Evolutionary conservation across 2,113 vertebrate genomes (phyloP).

Genomic region (Hyaena hyaena): DNA sequence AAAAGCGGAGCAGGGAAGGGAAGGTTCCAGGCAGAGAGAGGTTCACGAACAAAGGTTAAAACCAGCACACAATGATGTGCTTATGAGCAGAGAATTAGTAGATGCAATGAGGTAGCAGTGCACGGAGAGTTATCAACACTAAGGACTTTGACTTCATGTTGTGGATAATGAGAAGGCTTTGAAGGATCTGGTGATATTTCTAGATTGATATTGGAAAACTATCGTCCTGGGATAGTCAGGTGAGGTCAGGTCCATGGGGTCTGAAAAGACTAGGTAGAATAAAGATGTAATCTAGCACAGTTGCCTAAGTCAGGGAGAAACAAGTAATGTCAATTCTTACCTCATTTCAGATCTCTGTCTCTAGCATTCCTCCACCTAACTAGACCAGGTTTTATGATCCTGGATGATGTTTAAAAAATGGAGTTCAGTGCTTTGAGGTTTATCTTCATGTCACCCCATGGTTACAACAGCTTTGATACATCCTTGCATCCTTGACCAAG

Average conservation of each 20-base stretch:
- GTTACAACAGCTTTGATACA: neutral
- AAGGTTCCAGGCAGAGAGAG: neutral
- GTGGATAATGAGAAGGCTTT: neutral
- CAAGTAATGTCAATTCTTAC: neutral
- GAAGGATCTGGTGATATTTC: neutral
- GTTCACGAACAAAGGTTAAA: neutral
- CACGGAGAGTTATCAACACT: neutral
- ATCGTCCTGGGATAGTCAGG: neutral
- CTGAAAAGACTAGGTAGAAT: neutral
- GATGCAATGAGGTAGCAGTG: neutral
- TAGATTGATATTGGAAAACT: neutral
- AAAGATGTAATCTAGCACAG: neutral
- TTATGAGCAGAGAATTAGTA: neutral
- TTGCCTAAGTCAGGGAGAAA: neutral
- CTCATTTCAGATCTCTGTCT: neutral
- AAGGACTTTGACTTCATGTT: neutral
- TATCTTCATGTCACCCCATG: neutral
- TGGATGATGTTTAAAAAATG: neutral
- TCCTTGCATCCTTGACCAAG: neutral
- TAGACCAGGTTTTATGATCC: neutral
- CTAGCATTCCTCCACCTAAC: neutral
- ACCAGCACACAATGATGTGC: neutral
- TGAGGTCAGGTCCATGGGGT: neutral
- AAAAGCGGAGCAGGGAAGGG: rapidly evolving
- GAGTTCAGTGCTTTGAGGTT: neutral